Evolutionary conservation across 2,888 invertebrate species (phyloP).

Genomic region (Macaria notata): DNA sequence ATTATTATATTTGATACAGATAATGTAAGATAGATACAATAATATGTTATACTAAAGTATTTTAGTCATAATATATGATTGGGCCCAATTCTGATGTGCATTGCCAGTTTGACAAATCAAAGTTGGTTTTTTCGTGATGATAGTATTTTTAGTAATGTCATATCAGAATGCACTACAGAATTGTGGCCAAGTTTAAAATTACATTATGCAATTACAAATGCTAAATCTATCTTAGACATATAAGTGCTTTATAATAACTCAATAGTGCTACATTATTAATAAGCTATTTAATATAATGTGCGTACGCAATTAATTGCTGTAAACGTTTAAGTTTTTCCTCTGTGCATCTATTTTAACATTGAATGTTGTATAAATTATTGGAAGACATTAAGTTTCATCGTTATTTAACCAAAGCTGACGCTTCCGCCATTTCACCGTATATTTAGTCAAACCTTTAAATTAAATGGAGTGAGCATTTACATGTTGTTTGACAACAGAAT

Average conservation of each 20-base stretch:
- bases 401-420: conserved; percentile 41
- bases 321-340: too few species aligned
- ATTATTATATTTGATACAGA: conserved; percentile 55
- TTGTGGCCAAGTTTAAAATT: too few species aligned
- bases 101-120: too few species aligned
- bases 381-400: too few species aligned
- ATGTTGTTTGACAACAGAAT: conserved; percentile 54
- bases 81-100: too few species aligned
- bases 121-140: too few species aligned
- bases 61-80: too few species aligned
- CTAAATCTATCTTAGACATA: neutral
- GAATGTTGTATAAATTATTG: too few species aligned
- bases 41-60: conserved; percentile 11
- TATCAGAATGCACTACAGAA: too few species aligned
- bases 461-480: conserved; percentile 35
- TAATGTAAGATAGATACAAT: conserved; percentile 9
- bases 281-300: conserved; percentile 5
- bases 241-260: conserved; percentile 17
- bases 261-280: neutral
- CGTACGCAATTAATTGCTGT: neutral
- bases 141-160: too few species aligned
- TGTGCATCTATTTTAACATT: too few species aligned
- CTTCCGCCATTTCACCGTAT: conserved; percentile 31
- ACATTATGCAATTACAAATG: too few species aligned
- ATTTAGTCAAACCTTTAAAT: conserved; percentile 22